phyloP scores from a whole-genome alignment of 2,797 vertebrate genomes.

The Gymnopithys bicolor region DNA sequence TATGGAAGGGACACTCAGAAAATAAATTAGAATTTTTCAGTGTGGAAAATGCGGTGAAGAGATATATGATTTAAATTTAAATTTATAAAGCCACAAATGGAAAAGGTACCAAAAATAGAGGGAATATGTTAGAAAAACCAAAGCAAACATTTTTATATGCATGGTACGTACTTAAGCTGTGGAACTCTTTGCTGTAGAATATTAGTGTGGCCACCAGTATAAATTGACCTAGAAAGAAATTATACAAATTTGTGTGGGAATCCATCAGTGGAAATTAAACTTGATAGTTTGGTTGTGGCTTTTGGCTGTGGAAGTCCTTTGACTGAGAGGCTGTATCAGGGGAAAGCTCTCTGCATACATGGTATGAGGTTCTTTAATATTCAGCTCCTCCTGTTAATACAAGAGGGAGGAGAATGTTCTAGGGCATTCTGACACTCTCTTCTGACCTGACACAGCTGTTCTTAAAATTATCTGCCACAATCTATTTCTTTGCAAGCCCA shows the following conservation, averaged over 20 bases:
- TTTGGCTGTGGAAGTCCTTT: conserved; percentile 34
- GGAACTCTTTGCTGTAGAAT: background rate
- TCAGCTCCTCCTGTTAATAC: background rate
- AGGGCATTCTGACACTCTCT: conserved; percentile 23
- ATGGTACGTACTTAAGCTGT: background rate
- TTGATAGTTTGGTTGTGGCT: conserved; percentile 10
- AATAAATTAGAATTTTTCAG: background rate
- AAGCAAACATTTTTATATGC: conserved; percentile 20
- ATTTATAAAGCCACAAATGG: conserved; percentile 2
- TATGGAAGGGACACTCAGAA: background rate
- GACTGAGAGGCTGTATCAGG: background rate
- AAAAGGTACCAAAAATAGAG: conserved; percentile 15
- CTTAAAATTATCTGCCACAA: background rate
- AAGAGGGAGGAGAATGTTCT: conserved; percentile 5
- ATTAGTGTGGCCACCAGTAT: background rate
- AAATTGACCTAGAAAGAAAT: conserved; percentile 20
- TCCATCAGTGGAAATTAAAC: conserved; percentile 4
- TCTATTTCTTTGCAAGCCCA: background rate
- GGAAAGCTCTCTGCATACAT: background rate
- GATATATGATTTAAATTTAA: background rate
- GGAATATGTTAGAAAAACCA: background rate
- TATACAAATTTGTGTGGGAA: conserved; percentile 18
- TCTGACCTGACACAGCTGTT: conserved; percentile 31
- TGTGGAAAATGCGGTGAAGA: conserved; percentile 4
- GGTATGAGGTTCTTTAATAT: background rate